Evolutionary conservation across 2,888 invertebrate genomes (phyloP).

Genomic region (Plagodis pulveraria): DNA sequence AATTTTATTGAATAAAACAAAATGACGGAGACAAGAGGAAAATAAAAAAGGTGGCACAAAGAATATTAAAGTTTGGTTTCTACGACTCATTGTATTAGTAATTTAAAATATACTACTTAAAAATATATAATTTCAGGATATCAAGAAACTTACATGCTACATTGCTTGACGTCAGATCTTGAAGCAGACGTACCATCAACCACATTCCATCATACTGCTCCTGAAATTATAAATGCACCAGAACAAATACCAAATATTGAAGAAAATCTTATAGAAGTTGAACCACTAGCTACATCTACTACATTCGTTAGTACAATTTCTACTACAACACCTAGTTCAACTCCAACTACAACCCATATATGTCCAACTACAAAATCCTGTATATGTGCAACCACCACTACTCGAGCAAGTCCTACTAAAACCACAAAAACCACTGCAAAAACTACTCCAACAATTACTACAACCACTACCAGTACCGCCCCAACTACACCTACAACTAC

Average conservation of each 20-base stretch:
- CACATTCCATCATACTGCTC: not conserved
- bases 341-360: not conserved
- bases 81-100: not conserved
- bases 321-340: constrained; percentile 1
- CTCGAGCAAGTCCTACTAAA: not conserved
- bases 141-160: constrained; percentile 50
- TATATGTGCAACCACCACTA: constrained; percentile 1
- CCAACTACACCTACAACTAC: constrained; percentile 1
- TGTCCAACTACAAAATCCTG: constrained; percentile 7
- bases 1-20: no score
- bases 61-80: no score
- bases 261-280: constrained; percentile 9
- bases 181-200: constrained; percentile 14
- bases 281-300: not conserved
- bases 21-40: no score
- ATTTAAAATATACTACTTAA: not conserved
- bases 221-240: not conserved
- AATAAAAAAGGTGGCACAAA: no score
- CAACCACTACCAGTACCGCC: constrained; percentile 4
- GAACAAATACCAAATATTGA: constrained; percentile 3
- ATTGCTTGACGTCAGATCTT: constrained; percentile 43
- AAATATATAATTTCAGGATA: constrained; percentile 38
- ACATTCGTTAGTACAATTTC: constrained; percentile 8
- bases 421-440: constrained; percentile 5
- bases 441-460: not conserved